Conservation (phyloP, 2,888 invertebrate genomes). For the Cerastis leucographa region DNA sequence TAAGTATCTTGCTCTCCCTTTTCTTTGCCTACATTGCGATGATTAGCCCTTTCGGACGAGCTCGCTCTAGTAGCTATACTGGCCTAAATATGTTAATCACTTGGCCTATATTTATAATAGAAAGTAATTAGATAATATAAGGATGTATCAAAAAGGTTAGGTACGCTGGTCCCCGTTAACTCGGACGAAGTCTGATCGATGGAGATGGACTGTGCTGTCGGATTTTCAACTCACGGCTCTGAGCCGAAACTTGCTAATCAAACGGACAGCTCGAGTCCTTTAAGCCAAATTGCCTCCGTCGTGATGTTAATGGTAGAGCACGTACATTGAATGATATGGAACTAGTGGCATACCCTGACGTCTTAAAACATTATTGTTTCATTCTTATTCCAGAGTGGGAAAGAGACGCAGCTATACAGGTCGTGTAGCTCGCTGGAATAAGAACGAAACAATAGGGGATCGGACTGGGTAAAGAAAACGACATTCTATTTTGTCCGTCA, state of each 20-base stretch:
- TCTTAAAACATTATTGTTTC: no score
- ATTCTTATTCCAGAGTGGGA: no score
- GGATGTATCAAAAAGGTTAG: neutral
- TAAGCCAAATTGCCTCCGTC: neutral
- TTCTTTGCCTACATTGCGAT: neutral
- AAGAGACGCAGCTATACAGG: no score
- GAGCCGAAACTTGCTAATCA: neutral
- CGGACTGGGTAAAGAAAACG: no score
- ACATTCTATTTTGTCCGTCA: no score
- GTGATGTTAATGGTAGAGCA: constrained; percentile 4
- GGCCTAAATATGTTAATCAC: constrained; percentile 52
- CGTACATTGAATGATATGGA: constrained; percentile 26
- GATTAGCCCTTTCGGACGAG: constrained; percentile 30
- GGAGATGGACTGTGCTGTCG: neutral
- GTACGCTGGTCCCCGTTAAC: constrained; percentile 2
- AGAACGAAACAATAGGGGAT: no score
- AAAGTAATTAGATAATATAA: constrained; percentile 51
- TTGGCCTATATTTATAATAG: constrained; percentile 56
- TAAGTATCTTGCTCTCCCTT: neutral
- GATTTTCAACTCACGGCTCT: neutral
- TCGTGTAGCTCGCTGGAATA: no score
- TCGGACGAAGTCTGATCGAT: constrained; percentile 21
- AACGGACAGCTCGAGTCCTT: neutral
- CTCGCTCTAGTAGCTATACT: constrained; percentile 23
- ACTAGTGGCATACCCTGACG: no score